Evolutionary conservation across 1,140 invertebrate genomes (phyloP).

Genomic region (Brachionus rotundiformis): DNA sequence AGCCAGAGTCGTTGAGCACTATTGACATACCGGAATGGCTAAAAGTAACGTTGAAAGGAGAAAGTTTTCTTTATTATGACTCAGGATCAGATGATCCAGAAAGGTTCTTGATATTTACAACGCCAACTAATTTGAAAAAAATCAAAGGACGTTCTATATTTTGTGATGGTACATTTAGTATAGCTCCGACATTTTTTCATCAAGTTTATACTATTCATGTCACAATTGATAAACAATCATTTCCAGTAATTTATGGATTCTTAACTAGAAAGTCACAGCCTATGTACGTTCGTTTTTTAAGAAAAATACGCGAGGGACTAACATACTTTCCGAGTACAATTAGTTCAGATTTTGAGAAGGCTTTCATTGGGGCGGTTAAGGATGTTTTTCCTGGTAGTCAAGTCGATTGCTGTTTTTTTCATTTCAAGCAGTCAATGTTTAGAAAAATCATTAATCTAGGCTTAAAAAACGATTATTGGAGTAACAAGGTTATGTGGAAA

Average conservation of each 20-base stretch:
- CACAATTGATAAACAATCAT: neutral
- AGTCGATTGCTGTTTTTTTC: neutral
- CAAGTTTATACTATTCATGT: neutral
- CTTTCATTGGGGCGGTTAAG: neutral
- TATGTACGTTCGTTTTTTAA: neutral
- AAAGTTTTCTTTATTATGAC: neutral
- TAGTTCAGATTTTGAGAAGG: conserved; percentile 12
- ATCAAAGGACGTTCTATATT: neutral
- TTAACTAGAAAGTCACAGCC: neutral
- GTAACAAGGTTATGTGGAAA: neutral
- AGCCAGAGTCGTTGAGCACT: neutral
- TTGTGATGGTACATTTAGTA: neutral
- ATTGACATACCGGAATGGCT: neutral
- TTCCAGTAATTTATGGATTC: neutral
- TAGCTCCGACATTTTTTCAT: neutral
- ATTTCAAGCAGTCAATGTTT: neutral
- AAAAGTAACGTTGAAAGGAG: neutral
- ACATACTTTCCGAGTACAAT: neutral
- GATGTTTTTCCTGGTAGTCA: neutral
- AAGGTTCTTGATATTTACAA: neutral
- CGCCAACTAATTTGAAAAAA: neutral
- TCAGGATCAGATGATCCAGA: neutral
- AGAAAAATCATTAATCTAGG: neutral
- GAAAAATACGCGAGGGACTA: neutral
- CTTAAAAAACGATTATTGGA: neutral